Percentiles rank a stretch among this genome's conserved stretches.
phyloP scores from a whole-genome alignment of 2,888 invertebrate genomes.

The Entomobrya multifasciata region DNA sequence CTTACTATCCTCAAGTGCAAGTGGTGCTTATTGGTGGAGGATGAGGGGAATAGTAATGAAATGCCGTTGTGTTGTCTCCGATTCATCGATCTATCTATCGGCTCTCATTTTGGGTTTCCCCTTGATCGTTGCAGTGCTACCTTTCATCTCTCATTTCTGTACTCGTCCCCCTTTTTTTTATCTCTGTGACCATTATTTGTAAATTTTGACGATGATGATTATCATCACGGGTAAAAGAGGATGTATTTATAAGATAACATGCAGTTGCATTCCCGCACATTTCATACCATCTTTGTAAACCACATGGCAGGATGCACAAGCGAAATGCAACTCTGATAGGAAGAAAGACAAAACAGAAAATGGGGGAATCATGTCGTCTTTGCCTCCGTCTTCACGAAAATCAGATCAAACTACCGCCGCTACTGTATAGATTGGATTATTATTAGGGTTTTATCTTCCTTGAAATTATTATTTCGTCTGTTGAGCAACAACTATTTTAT shows the following conservation, averaged over 20 bases:
- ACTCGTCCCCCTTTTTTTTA: conserved; percentile 3
- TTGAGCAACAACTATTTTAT: not conserved
- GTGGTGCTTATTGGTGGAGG: conserved; percentile 49
- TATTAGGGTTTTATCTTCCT: conserved; percentile 33
- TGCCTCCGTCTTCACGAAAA: too few relatives aligned
- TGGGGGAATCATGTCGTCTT: too few relatives aligned
- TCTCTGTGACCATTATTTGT: conserved; percentile 66
- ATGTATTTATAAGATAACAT: conserved; percentile 26
- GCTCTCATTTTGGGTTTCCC: conserved; percentile 24
- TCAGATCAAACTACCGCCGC: conserved; percentile 12
- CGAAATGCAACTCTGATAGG: too few relatives aligned
- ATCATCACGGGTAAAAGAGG: not conserved
- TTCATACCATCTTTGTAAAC: conserved; percentile 10
- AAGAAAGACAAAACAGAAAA: too few relatives aligned
- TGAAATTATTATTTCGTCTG: not conserved
- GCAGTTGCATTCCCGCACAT: conserved; percentile 42
- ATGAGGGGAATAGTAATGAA: conserved; percentile 54
- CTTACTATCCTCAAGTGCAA: conserved; percentile 40
- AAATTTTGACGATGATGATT: conserved; percentile 33
- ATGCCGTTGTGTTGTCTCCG: not conserved
- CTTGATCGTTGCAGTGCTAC: too few relatives aligned
- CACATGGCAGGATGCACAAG: not conserved
- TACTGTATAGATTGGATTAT: conserved; percentile 70
- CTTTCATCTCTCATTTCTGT: too few relatives aligned
- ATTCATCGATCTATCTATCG: conserved; percentile 27